phyloP scores from a whole-genome alignment of 1,140 invertebrate genomes.

The Drepana arcuata region DNA sequence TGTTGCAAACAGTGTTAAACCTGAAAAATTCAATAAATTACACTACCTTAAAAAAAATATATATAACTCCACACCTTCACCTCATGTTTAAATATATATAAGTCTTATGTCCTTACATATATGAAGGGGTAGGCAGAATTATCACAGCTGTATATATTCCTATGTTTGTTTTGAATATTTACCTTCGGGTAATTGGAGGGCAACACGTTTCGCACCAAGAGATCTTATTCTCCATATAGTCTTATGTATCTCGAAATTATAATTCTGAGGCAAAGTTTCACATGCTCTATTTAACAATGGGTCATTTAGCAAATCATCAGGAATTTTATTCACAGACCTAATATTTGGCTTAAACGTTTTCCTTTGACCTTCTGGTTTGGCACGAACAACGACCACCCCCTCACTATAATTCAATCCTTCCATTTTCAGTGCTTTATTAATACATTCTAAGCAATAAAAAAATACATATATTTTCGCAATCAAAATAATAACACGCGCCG shows the following conservation, averaged over 20 bases:
- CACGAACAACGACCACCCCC: conserved; percentile 78
- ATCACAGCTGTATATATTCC: too few relatives aligned
- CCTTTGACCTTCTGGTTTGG: conserved; percentile 82
- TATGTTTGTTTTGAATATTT: too few relatives aligned
- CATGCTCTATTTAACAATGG: conserved; percentile 81
- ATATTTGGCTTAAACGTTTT: conserved; percentile 83
- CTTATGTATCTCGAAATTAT: conserved; percentile 99
- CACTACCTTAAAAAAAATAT: conserved; percentile 4
- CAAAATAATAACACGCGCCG: conserved; percentile 52
- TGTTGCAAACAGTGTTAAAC: conserved; percentile 90
- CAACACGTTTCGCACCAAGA: conserved; percentile 88
- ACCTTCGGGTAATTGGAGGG: conserved; percentile 98
- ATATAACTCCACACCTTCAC: too few relatives aligned
- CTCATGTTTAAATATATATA: too few relatives aligned
- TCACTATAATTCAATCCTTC: conserved; percentile 38
- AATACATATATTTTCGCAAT: conserved; percentile 26
- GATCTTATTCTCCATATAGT: conserved; percentile 96
- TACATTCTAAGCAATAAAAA: conserved; percentile 3
- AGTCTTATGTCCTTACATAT: too few relatives aligned
- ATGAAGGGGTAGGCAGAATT: too few relatives aligned
- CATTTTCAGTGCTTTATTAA: conserved; percentile 27
- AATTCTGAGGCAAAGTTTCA: conserved; percentile 89
- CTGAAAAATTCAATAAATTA: too few relatives aligned
- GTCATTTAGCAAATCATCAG: conserved; percentile 88
- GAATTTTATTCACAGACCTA: conserved; percentile 84